These are phyloP conservation scores for Volucella zonaria DNA, from an alignment of 2,888 invertebrate species.

Conservation along the genomic window DNA sequence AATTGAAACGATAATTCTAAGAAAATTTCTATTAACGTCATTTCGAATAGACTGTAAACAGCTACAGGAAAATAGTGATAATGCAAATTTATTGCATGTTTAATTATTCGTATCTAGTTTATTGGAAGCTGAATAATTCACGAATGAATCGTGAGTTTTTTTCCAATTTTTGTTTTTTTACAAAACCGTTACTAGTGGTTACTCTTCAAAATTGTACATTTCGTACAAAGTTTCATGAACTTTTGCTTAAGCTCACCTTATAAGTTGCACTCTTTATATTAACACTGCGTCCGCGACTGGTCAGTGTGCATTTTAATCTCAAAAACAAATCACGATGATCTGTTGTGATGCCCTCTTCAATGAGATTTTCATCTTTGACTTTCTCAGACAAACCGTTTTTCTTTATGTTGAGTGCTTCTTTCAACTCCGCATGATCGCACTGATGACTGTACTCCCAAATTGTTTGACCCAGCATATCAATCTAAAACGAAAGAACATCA, in stretches of 20 bases:
- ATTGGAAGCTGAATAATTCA: no score
- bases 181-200: no score
- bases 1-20: no score
- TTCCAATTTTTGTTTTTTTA: no score
- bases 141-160: no score
- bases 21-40: no score
- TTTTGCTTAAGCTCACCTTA: constrained; percentile 86
- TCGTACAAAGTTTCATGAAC: background rate
- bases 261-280: constrained; percentile 97
- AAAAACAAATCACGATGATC: constrained; percentile 82
- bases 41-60: no score
- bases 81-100: no score
- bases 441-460: constrained; percentile 97
- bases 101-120: no score
- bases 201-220: background rate
- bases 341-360: constrained; percentile 78
- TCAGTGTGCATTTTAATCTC: constrained; percentile 95
- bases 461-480: constrained; percentile 97
- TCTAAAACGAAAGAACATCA: constrained; percentile 85
- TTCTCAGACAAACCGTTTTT: constrained; percentile 78
- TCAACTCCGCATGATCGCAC: constrained; percentile 96
- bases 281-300: constrained; percentile 96
- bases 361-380: constrained; percentile 79
- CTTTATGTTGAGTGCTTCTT: constrained; percentile 84
- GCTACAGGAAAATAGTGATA: no score